These are phyloP conservation scores for Crotalus helleri DNA, from an alignment of 2,113 vertebrate genomes.

Conservation along the genomic window DNA sequence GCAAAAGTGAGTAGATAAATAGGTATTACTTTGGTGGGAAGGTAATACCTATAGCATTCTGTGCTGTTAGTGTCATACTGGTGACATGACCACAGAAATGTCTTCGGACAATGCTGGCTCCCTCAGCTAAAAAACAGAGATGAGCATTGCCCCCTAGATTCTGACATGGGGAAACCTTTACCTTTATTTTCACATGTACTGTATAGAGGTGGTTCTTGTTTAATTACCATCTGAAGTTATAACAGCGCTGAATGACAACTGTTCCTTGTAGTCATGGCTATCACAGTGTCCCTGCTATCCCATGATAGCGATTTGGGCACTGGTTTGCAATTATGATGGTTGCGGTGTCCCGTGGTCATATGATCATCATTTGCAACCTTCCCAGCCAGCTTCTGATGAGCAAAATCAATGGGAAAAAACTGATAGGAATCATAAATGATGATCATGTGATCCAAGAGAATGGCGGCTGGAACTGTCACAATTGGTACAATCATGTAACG, in stretches of 20 bases:
- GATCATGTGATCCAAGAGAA: background rate
- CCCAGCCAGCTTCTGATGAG: background rate
- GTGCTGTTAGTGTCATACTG: background rate
- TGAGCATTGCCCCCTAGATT: background rate
- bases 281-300: background rate
- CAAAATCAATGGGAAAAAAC: background rate
- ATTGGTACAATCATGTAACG: background rate
- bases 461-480: background rate
- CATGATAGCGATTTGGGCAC: background rate
- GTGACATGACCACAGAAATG: background rate
- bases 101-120: background rate
- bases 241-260: background rate
- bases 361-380: background rate
- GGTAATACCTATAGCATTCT: background rate
- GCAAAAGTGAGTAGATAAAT: too few relatives aligned
- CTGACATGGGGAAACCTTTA: background rate
- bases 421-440: background rate
- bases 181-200: background rate
- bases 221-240: background rate
- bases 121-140: background rate
- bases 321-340: background rate
- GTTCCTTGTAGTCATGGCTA: background rate
- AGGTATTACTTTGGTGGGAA: too few relatives aligned
- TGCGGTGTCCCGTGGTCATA: background rate
- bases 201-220: background rate